These are phyloP conservation scores for Sitodiplosis mosellana DNA, from an alignment of 1,140 invertebrate species.

Conservation along the genomic window DNA sequence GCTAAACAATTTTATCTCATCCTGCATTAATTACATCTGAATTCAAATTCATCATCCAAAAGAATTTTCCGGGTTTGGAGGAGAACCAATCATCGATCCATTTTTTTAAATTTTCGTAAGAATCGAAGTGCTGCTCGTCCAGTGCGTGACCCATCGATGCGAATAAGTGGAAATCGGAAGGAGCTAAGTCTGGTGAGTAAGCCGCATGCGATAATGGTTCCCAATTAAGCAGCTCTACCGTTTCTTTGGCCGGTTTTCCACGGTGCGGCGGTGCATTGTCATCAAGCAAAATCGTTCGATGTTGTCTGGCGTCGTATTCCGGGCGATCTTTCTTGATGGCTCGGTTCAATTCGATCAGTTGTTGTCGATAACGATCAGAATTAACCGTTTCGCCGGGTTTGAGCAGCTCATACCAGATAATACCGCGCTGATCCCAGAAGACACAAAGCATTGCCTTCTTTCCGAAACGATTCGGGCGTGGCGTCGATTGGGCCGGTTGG, in stretches of 20 bases:
- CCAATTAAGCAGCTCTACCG: slow-evolving; percentile 8
- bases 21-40: too few relatives aligned
- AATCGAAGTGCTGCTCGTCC: not conserved
- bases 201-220: slow-evolving; percentile 5
- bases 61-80: too few relatives aligned
- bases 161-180: not conserved
- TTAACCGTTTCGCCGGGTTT: slow-evolving; percentile 1
- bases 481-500: not conserved
- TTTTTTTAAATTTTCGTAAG: slow-evolving; percentile 1
- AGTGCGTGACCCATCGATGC: slow-evolving; percentile 1
- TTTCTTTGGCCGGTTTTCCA: slow-evolving; percentile 9
- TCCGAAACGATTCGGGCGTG: not conserved
- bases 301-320: slow-evolving; percentile 1
- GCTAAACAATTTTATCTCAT: too few relatives aligned
- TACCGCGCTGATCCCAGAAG: slow-evolving; percentile 7
- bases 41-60: too few relatives aligned
- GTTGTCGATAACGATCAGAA: slow-evolving; percentile 6
- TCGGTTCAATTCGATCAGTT: slow-evolving; percentile 3
- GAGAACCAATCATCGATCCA: too few relatives aligned
- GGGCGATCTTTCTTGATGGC: slow-evolving; percentile 2
- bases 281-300: slow-evolving; percentile 8
- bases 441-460: slow-evolving; percentile 6
- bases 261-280: slow-evolving; percentile 10
- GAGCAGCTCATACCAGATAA: slow-evolving; percentile 6
- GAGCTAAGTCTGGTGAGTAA: not conserved